Evolutionary conservation across 2,113 vertebrate genomes (phyloP).

Genomic region (Smithornis capensis): DNA sequence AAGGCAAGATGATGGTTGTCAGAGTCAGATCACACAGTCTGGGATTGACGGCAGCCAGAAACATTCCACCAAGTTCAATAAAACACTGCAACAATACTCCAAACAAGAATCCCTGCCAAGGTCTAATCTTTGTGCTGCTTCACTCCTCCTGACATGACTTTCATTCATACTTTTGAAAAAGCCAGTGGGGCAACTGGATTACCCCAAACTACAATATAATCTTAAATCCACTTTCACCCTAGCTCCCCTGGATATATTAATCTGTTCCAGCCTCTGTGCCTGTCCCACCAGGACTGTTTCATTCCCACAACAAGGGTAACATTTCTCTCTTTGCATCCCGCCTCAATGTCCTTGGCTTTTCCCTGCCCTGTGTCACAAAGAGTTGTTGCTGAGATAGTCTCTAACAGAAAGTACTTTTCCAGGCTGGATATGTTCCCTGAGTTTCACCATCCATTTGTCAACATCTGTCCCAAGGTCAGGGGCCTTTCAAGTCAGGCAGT

Average conservation of each 20-base stretch:
- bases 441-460: neutral
- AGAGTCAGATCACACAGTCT: neutral
- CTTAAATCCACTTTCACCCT: neutral
- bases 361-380: neutral
- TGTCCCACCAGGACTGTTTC: neutral
- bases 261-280: neutral
- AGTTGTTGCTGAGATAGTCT: neutral
- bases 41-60: neutral
- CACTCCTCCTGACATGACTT: neutral
- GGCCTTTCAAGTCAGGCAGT: neutral
- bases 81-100: neutral
- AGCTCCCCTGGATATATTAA: neutral
- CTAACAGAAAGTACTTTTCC: neutral
- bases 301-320: neutral
- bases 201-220: neutral
- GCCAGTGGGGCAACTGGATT: neutral
- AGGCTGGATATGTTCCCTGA: neutral
- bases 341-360: neutral
- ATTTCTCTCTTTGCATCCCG: neutral
- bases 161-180: neutral
- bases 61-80: neutral
- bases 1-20: neutral
- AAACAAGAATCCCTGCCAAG: neutral
- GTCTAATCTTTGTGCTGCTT: neutral
- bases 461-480: neutral